Evolutionary conservation across 2,888 invertebrate species (phyloP).

Genomic region (Drosophila sordidula): DNA sequence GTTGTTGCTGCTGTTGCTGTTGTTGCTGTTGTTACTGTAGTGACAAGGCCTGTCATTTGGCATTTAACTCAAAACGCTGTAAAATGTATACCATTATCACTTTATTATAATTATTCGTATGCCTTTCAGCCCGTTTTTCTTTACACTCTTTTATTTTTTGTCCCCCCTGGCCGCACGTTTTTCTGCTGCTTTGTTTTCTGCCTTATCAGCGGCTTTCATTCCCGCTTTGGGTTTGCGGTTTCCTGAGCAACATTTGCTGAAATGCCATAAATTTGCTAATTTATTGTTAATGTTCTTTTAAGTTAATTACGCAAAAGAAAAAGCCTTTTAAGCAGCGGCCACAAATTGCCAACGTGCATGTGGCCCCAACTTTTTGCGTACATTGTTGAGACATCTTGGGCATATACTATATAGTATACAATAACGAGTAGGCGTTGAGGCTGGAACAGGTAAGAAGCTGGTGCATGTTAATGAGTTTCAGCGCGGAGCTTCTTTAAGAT

Average conservation of each 20-base stretch:
- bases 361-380: conserved; percentile 19
- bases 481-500: not conserved
- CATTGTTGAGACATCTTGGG: conserved; percentile 22
- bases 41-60: conserved; percentile 66
- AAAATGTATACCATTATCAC: conserved; percentile 71
- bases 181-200: conserved; percentile 31
- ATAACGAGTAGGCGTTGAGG: too few relatives aligned
- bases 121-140: conserved; percentile 16
- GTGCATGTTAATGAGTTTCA: conserved; percentile 13
- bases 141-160: conserved; percentile 8
- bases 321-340: conserved; percentile 45
- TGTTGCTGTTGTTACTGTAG: conserved; percentile 17
- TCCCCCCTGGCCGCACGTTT: conserved; percentile 33
- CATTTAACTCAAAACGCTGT: conserved; percentile 63
- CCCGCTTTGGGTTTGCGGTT: conserved; percentile 23
- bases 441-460: not conserved
- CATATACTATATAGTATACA: not conserved
- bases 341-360: conserved; percentile 49
- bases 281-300: conserved; percentile 70
- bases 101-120: conserved; percentile 63
- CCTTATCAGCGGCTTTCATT: conserved; percentile 61
- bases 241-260: conserved; percentile 54
- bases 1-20: too few relatives aligned
- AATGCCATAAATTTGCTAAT: conserved; percentile 71
- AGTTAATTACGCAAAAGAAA: conserved; percentile 69